Evolutionary conservation across 2,113 vertebrate genomes (phyloP).

Genomic region (Anarhynchus alexandrinus): DNA sequence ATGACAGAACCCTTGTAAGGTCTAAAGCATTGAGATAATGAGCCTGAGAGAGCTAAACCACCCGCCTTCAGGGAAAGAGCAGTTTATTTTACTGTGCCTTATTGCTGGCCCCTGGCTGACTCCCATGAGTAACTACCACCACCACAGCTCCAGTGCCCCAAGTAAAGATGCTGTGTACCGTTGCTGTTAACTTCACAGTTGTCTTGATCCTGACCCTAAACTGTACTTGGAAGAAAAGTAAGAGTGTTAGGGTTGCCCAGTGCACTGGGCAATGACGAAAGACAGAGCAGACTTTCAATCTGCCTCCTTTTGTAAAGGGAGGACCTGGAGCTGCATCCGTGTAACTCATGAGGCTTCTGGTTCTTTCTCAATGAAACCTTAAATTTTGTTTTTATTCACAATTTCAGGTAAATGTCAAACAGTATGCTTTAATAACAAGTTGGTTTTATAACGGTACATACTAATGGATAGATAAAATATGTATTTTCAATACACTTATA

Average conservation of each 20-base stretch:
- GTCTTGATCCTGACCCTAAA: neutral
- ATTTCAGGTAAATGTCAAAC: neutral
- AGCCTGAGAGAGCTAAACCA: neutral
- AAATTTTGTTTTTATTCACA: neutral
- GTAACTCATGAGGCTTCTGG: neutral
- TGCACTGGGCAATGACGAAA: neutral
- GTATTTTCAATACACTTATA: neutral
- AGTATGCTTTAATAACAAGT: neutral
- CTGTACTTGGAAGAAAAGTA: neutral
- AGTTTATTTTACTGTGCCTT: neutral
- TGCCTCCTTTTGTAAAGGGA: neutral
- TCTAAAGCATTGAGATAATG: neutral
- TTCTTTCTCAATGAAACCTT: neutral
- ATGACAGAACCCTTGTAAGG: neutral
- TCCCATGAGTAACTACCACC: neutral
- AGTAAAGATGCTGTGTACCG: rapidly evolving
- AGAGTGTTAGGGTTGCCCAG: neutral
- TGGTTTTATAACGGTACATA: neutral
- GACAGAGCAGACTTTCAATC: neutral
- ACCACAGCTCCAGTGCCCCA: neutral
- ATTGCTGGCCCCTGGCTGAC: neutral
- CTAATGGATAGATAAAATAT: neutral
- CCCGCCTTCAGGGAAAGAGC: neutral
- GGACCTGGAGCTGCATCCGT: neutral
- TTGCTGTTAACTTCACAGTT: neutral